Percentiles rank a stretch among this genome's conserved stretches.
phyloP scores from a whole-genome alignment of 2,888 invertebrate species.

The Cephonodes hylas region DNA sequence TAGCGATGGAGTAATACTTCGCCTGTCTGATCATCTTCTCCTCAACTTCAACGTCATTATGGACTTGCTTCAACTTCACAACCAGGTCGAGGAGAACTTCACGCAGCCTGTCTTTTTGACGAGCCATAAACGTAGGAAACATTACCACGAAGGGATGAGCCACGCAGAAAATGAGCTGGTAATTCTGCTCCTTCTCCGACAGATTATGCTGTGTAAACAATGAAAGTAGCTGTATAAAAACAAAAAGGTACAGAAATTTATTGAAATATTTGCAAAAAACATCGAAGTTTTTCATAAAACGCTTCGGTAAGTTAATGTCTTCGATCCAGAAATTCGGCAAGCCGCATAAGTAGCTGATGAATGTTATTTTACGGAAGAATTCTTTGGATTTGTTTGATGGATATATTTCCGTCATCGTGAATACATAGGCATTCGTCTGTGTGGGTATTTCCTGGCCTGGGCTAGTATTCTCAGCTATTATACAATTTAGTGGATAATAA shows the following conservation, averaged over 20 bases:
- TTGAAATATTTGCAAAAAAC: slow-evolving; percentile 28
- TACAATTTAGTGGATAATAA: too few species aligned
- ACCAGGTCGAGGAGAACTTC: slow-evolving; percentile 34
- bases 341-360: slow-evolving; percentile 29
- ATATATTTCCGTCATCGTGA: slow-evolving; percentile 7
- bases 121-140: slow-evolving; percentile 28
- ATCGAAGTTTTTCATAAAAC: slow-evolving; percentile 23
- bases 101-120: slow-evolving; percentile 29
- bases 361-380: slow-evolving; percentile 32
- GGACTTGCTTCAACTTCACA: slow-evolving; percentile 35
- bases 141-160: slow-evolving; percentile 38
- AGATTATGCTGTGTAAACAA: slow-evolving; percentile 41
- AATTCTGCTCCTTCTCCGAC: slow-evolving; percentile 35
- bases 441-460: too few species aligned
- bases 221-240: slow-evolving; percentile 34
- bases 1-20: slow-evolving; percentile 29
- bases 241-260: slow-evolving; percentile 25
- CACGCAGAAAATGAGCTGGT: slow-evolving; percentile 35
- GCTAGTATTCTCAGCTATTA: too few species aligned
- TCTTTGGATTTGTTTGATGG: slow-evolving; percentile 27
- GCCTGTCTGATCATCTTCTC: slow-evolving; percentile 42
- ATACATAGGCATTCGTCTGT: not conserved
- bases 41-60: slow-evolving; percentile 48
- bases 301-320: slow-evolving; percentile 26
- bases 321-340: slow-evolving; percentile 44